These are phyloP conservation scores for Isotomurus palustris DNA, from an alignment of 2,888 invertebrate genomes.

Conservation along the genomic window DNA sequence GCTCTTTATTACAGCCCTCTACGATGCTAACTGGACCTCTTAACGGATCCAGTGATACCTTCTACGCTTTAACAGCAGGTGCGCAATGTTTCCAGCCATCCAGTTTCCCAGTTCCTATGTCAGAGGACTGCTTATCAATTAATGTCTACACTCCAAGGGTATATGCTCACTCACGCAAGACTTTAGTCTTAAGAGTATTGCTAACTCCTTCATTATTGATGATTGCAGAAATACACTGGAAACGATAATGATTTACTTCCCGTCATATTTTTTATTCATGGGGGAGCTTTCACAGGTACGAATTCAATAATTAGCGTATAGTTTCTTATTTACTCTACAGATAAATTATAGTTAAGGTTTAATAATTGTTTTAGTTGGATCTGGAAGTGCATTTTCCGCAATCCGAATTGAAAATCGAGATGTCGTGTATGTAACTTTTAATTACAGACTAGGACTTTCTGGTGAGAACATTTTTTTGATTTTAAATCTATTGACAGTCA, in stretches of 20 bases:
- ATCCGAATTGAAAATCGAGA: constrained; percentile 35
- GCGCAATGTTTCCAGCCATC: constrained; percentile 19
- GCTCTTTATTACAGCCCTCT: constrained; percentile 25
- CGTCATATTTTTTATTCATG: constrained; percentile 45
- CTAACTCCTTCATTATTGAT: not conserved
- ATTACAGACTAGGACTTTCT: constrained; percentile 18
- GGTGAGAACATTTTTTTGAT: not conserved
- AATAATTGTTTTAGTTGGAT: constrained; percentile 19
- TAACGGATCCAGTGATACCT: constrained; percentile 11
- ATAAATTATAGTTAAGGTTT: too few relatives aligned
- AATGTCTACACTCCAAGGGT: constrained; percentile 27
- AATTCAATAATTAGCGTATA: too few relatives aligned
- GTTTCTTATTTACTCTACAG: too few relatives aligned
- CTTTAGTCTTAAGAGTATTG: constrained; percentile 1
- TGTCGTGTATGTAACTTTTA: constrained; percentile 43
- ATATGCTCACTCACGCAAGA: not conserved
- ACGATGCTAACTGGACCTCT: constrained; percentile 2
- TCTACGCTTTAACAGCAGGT: constrained; percentile 8
- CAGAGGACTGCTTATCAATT: constrained; percentile 25
- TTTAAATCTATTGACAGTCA: not conserved
- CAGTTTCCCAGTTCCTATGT: not conserved
- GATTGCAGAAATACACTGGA: constrained; percentile 12
- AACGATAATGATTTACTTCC: constrained; percentile 28
- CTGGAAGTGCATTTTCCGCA: constrained; percentile 25
- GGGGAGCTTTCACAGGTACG: constrained; percentile 15